Conservation (phyloP, 2,797 vertebrate genomes). For the Oryzias dopingdopingensis region DNA sequence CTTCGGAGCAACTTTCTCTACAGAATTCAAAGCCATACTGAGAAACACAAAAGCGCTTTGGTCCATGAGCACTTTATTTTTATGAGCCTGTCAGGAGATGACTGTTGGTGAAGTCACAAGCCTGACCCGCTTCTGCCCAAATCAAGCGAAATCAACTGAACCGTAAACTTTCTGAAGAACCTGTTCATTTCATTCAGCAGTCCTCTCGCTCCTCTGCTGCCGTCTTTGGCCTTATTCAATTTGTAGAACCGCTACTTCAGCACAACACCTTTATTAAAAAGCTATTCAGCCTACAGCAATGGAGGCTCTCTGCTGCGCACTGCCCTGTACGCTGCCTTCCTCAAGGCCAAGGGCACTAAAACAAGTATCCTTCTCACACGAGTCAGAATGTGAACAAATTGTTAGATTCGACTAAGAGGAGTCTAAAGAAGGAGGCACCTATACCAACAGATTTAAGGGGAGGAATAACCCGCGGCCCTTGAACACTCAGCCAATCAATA, state of each 20-base stretch:
- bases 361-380: conserved; percentile 21
- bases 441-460: conserved; percentile 12
- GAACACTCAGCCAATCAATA: neutral
- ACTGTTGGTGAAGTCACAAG: conserved; percentile 29
- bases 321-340: conserved; percentile 33
- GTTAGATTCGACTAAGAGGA: conserved; percentile 19
- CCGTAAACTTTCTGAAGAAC: conserved; percentile 34
- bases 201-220: conserved; percentile 23
- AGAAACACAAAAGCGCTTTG: conserved; percentile 30
- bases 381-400: conserved; percentile 32
- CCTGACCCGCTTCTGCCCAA: conserved; percentile 29
- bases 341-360: conserved; percentile 45
- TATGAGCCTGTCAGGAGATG: conserved; percentile 46
- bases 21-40: conserved; percentile 25
- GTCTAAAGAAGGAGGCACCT: conserved; percentile 11
- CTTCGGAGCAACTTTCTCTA: conserved; percentile 12
- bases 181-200: conserved; percentile 36
- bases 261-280: conserved; percentile 41
- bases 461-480: conserved; percentile 14
- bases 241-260: conserved; percentile 35
- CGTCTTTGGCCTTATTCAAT: conserved; percentile 51
- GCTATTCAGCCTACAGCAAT: conserved; percentile 47
- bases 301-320: conserved; percentile 29
- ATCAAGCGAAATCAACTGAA: conserved; percentile 34
- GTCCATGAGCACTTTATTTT: conserved; percentile 43